Evolutionary conservation across 2,797 vertebrate genomes (phyloP).

Genomic region (Anolis apletophallus): DNA sequence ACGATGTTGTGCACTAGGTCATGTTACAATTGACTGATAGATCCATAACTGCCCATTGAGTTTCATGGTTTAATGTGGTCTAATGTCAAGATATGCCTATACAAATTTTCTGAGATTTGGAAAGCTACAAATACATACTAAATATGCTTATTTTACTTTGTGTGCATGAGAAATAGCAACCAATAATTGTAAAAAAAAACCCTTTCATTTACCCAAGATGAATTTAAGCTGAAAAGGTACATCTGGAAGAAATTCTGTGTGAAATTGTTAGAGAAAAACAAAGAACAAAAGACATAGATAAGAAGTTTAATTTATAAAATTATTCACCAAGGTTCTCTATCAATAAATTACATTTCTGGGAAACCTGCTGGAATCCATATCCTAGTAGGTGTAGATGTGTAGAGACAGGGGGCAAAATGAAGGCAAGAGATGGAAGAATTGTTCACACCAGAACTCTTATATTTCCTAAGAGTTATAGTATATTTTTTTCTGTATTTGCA

Average conservation of each 20-base stretch:
- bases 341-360: not conserved
- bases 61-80: not conserved
- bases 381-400: not conserved
- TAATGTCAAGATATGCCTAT: not conserved
- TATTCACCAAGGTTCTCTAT: no score
- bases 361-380: not conserved
- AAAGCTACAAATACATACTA: not conserved
- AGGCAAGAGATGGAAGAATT: no score
- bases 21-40: not conserved
- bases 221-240: rapidly evolving
- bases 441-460: no score
- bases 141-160: not conserved
- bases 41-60: not conserved
- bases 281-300: not conserved
- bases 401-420: no score
- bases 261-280: not conserved
- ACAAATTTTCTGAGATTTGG: not conserved
- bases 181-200: no score
- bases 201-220: not conserved
- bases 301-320: not conserved
- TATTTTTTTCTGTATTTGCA: no score
- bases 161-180: not conserved
- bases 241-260: not conserved
- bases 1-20: not conserved
- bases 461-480: no score